Percentiles rank a stretch among this genome's conserved stretches.
phyloP scores from a whole-genome alignment of 2,113 vertebrate genomes.

The Xiphorhynchus elegans region DNA sequence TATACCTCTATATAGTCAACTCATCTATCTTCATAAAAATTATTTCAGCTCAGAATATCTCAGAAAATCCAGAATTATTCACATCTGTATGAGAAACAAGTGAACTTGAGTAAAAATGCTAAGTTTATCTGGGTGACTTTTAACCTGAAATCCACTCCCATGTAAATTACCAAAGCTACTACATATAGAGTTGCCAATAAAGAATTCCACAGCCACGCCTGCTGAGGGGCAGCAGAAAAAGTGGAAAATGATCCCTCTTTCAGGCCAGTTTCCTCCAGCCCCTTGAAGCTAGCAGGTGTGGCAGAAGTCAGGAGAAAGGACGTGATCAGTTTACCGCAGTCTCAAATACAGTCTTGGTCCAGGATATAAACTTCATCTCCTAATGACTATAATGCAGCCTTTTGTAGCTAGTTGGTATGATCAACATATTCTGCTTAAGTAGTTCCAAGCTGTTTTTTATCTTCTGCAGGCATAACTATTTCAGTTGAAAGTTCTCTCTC shows the following conservation, averaged over 20 bases:
- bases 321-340: not conserved
- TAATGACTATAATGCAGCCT: not conserved
- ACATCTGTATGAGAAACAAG: not conserved
- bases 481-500: not conserved
- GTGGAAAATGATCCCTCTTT: not conserved
- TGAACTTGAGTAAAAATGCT: not conserved
- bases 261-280: not conserved
- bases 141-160: not conserved
- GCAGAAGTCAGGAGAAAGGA: not conserved
- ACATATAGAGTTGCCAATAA: not conserved
- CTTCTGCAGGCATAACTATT: not conserved
- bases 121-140: not conserved
- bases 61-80: not conserved
- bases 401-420: not conserved
- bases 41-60: not conserved
- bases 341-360: not conserved
- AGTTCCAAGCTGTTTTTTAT: not conserved
- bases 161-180: not conserved
- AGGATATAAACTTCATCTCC: not conserved
- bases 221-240: not conserved
- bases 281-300: not conserved
- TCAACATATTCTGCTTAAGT: not conserved
- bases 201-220: not conserved
- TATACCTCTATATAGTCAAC: not conserved
- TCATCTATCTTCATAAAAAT: not conserved